Base-by-base conservation (phyloP, 30 jellyfish, hydroid and myxozoan species). In the Pseudorhiza aurosa region DNA sequence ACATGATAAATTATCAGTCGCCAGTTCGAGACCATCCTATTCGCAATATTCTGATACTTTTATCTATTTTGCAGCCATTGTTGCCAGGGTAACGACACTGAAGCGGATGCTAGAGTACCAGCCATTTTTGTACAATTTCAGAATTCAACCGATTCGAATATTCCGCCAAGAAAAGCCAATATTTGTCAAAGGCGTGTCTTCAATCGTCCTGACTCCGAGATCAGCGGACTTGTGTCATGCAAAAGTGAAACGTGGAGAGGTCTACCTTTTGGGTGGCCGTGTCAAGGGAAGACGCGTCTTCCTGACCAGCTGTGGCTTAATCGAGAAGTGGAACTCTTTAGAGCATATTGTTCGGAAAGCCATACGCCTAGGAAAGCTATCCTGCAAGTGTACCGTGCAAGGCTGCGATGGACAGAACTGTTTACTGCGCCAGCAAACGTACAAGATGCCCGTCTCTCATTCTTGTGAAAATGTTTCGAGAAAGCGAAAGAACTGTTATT, bases 221-320 rank as follows among this genome's bases (percentile, higher is more conserved):
- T 75, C 96, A n/a, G 81, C 91, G 15, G 87, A 81, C 42, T 40
- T 90, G 31, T 90, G 97, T 45, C 88, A 82, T 59, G 97, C 97
- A 11, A 63, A 50, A 35, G 96, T 90, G 78, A 69, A 35, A 37
- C 75, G 88, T 15, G 85, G 86, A 1, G 85, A 73, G 43, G 27
- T 75, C 12, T 90, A 82, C 36, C 67, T 90, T 1, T 67, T 90
- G 3, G 97, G 97, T 28, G 97, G 97, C 17, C 85, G 93, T 9
- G 85, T 78, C 9, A 90, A 90, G 50, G 88, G 97, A 11, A 78
- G 85, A 29, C 68, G 87, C 19, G 86, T 90, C 32, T 90, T 81
- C 73, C 92, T 90, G 7, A 90, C 97, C 30, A 90, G 97, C 45
- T 90, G 97, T 58, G 97, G 97, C 7, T 72, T 90, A 27, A 68